Evolutionary conservation across 2,888 invertebrate genomes (phyloP).

Genomic region (Dryobotodes eremita): DNA sequence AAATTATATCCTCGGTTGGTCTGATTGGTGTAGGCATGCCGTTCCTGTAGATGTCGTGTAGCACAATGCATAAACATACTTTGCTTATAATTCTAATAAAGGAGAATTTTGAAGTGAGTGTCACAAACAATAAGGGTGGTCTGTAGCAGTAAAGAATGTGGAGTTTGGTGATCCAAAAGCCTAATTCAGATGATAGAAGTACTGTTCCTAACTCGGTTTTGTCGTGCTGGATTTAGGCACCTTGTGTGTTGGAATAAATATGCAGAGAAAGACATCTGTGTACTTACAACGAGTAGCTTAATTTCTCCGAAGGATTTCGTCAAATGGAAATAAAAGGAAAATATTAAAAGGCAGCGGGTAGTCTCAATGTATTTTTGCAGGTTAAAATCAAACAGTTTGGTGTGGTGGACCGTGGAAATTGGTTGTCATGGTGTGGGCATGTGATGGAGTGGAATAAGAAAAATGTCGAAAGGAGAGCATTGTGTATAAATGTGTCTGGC

Average conservation of each 20-base stretch:
- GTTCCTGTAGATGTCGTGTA: not conserved
- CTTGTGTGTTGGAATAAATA: not conserved
- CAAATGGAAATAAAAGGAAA: not conserved
- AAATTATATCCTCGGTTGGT: not conserved
- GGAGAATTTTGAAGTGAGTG: not conserved
- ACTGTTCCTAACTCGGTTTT: not conserved
- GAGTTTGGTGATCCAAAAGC: conserved; percentile 5
- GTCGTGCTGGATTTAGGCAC: not conserved
- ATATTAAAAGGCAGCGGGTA: not conserved
- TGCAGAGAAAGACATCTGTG: not conserved
- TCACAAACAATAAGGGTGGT: not conserved
- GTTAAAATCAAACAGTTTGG: not conserved
- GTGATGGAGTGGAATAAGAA: not conserved
- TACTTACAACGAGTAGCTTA: not conserved
- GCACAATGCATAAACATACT: not conserved
- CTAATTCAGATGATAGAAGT: not conserved
- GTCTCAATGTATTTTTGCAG: not conserved
- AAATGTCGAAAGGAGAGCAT: not conserved
- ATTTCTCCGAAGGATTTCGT: not conserved
- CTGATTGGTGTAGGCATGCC: not conserved
- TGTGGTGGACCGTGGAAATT: not conserved
- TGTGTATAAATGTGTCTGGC: too few species aligned
- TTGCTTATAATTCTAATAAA: not conserved
- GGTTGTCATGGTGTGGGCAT: not conserved
- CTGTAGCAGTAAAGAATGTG: not conserved